phyloP scores from a whole-genome alignment of 2,797 vertebrate species.

The Pantherophis vulpinus region DNA sequence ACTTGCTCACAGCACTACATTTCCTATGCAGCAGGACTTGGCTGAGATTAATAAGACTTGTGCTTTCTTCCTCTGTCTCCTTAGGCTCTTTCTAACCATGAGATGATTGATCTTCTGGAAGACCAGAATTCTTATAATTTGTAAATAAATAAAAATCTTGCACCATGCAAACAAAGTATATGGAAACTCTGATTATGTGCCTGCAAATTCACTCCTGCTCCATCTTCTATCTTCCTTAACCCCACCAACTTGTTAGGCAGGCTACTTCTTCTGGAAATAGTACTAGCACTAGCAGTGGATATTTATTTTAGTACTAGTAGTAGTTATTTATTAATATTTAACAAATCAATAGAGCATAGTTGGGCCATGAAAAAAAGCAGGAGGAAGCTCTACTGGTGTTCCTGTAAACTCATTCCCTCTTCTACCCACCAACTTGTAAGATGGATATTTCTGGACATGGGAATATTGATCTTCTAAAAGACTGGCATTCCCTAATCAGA shows the following conservation, averaged over 20 bases:
- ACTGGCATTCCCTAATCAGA: not conserved
- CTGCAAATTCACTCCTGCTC: not conserved
- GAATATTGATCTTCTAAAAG: not conserved
- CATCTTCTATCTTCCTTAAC: not conserved
- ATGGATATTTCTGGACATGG: not conserved
- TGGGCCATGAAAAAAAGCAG: not conserved
- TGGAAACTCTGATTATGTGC: not conserved
- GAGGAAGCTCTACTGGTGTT: not conserved
- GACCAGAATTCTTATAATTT: not conserved
- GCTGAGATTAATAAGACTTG: not conserved
- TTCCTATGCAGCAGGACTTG: not conserved
- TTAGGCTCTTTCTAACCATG: not conserved
- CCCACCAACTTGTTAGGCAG: not conserved
- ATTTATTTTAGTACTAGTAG: not conserved
- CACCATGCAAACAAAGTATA: not conserved
- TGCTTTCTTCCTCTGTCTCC: not conserved
- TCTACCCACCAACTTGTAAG: not conserved
- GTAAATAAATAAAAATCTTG: not conserved
- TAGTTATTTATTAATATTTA: not conserved
- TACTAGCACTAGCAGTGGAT: not conserved
- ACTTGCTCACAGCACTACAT: not conserved
- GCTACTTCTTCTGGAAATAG: not conserved
- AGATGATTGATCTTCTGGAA: not conserved
- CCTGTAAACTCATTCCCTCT: not conserved
- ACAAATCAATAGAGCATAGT: not conserved